Evolutionary conservation across 2,888 invertebrate species (phyloP).

Genomic region (Patella depressa): DNA sequence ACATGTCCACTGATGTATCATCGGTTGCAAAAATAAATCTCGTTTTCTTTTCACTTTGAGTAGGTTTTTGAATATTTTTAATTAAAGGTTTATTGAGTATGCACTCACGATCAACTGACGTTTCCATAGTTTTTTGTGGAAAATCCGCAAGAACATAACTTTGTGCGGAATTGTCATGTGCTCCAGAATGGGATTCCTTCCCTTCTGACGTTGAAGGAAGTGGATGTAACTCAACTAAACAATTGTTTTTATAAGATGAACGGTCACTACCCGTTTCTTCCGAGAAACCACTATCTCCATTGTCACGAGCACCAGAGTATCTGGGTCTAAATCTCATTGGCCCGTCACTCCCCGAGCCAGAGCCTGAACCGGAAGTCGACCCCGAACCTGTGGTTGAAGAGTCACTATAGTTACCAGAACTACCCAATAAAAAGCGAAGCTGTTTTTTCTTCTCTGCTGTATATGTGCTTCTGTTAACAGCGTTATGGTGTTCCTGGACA

Average conservation of each 20-base stretch:
- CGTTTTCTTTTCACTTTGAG: neutral
- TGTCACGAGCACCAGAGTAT: neutral
- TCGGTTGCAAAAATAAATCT: conserved; percentile 1
- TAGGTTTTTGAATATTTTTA: neutral
- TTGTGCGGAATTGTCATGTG: neutral
- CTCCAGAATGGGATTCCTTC: neutral
- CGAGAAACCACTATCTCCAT: conserved; percentile 28
- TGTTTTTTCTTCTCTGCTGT: conserved; percentile 51
- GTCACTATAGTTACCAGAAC: conserved; percentile 34
- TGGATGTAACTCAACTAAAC: neutral
- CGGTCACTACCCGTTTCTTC: conserved; percentile 28
- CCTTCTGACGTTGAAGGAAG: neutral
- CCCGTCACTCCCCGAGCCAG: neutral
- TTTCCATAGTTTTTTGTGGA: neutral
- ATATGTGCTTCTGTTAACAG: conserved; percentile 53
- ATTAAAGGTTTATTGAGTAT: neutral
- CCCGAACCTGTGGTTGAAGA: neutral
- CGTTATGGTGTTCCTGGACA: conserved; percentile 51
- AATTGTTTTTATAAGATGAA: neutral
- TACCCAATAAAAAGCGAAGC: conserved; percentile 50
- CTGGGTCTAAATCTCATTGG: neutral
- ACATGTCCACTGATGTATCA: neutral
- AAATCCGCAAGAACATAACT: conserved; percentile 1
- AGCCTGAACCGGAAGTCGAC: conserved; percentile 19
- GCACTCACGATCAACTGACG: neutral